phyloP scores from a whole-genome alignment of 2,888 invertebrate species.

The Loripinus fragilis region DNA sequence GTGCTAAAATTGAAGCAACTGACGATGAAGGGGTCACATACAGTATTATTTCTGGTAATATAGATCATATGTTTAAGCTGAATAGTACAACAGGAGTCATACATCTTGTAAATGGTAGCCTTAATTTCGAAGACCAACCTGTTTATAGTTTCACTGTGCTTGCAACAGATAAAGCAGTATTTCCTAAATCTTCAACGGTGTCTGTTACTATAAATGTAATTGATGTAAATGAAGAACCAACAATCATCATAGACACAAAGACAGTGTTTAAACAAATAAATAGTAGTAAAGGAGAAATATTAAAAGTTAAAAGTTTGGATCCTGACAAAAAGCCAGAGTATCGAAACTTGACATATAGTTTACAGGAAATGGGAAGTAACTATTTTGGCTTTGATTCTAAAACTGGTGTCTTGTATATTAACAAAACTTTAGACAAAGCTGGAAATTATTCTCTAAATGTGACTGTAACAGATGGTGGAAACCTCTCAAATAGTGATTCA shows the following conservation, averaged over 20 bases:
- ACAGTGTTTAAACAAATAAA: conserved; percentile 25
- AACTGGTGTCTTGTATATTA: conserved; percentile 5
- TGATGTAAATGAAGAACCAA: conserved; percentile 36
- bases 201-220: conserved; percentile 13
- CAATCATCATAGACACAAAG: conserved; percentile 6
- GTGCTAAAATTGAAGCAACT: conserved; percentile 34
- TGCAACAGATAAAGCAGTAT: conserved; percentile 24
- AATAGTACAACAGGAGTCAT: conserved; percentile 15
- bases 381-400: conserved; percentile 3
- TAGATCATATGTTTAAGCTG: conserved; percentile 21
- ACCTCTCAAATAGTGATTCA: background rate
- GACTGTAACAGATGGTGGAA: conserved; percentile 27
- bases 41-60: conserved; percentile 36
- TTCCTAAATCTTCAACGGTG: background rate
- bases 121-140: conserved; percentile 8
- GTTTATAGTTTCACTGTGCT: conserved; percentile 4
- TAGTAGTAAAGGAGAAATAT: conserved; percentile 4
- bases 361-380: background rate
- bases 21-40: conserved; percentile 56
- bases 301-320: background rate
- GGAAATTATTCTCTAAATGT: conserved; percentile 24
- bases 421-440: background rate
- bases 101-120: background rate
- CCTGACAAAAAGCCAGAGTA: background rate
- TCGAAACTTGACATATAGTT: conserved; percentile 4